Evolutionary conservation across 2,888 invertebrate genomes (phyloP), one percentile per base, ranked within the genome.

Genomic region (Drosophila paranaensis): DNA sequence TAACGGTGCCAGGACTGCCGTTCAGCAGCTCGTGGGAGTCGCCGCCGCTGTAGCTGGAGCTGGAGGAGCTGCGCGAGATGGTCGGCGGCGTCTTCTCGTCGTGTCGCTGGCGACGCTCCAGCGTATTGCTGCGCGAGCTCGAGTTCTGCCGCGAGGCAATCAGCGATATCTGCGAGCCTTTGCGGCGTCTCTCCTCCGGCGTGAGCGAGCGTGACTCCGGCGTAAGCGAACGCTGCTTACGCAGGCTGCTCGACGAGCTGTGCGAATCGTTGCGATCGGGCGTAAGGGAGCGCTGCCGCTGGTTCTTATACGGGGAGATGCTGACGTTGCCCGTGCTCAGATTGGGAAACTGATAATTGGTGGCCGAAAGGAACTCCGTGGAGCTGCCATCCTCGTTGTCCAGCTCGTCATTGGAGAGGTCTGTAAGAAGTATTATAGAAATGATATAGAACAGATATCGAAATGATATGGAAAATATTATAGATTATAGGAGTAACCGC

Each of bases 371-470:
- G 48, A 92, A 92, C 76, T 92, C 92, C 40, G 85, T 91, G 6
- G 92, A 87, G 54, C 90, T 91, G 50, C 90, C 90, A 57, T 92
- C 94, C 63, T 94, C 94, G 68, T 94, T 94, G 72, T 94, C 94
- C 75, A 94, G 92, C 54, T 94, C 94, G 63, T 94, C 94, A 27
- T 94, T 93, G 35, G 94, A 94, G 10, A 94, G 94, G 90, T 94
- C 94, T 89, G 58, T 20, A 20, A 20, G 20, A 20, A 20, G 20
- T 20, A 2, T 20, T 20, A 20, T 20, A 20, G 20, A 20, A 20
- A 20, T 2, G 20, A 20, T 20, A 20, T 20, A 20, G 20, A 20
- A 20, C 1, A 20, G 20, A 20, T 20, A 20, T 20, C 20, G 20
- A 20, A 20, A 20, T n/a, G n/a, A n/a, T n/a, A n/a, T n/a, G n/a